These are phyloP conservation scores for Amphibalanus amphitrite DNA, from an alignment of 1,140 invertebrate species.

Conservation along the genomic window DNA sequence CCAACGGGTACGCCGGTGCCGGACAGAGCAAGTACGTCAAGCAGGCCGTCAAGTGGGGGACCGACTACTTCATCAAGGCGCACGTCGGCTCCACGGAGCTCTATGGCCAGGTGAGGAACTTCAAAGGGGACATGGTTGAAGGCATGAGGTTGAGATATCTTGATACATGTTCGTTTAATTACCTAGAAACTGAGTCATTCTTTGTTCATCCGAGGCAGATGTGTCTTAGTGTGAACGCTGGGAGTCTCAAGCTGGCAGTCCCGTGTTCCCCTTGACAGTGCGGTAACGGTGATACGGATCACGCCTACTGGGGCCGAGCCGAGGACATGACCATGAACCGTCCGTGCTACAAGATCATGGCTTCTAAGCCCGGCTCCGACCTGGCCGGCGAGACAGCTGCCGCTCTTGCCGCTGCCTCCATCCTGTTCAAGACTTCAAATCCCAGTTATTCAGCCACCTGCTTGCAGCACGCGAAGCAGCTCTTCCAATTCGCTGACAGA, in stretches of 20 bases:
- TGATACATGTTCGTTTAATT: neutral
- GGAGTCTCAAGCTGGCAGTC: conserved; percentile 9
- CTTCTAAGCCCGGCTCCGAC: conserved; percentile 23
- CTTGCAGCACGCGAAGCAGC: conserved; percentile 23
- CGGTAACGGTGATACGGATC: conserved; percentile 19
- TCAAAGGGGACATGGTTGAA: neutral
- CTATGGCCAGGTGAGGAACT: conserved; percentile 21
- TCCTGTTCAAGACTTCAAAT: conserved; percentile 24
- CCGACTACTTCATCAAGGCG: conserved; percentile 14
- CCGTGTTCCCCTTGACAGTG: conserved; percentile 8
- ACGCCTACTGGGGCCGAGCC: conserved; percentile 21
- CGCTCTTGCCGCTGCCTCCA: conserved; percentile 27
- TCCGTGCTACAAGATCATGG: conserved; percentile 24
- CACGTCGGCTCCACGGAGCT: conserved; percentile 10
- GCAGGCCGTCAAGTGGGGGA: conserved; percentile 12
- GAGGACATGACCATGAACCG: conserved; percentile 26
- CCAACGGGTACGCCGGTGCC: conserved; percentile 10
- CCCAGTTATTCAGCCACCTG: conserved; percentile 19
- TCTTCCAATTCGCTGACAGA: conserved; percentile 28
- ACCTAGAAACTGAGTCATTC: neutral
- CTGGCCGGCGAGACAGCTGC: conserved; percentile 27
- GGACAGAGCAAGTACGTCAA: conserved; percentile 10
- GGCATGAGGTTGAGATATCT: neutral
- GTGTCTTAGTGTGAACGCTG: neutral
- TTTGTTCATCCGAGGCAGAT: neutral